Evolutionary conservation across 2,113 vertebrate genomes (phyloP).

Genomic region (Solenodon paradoxus): DNA sequence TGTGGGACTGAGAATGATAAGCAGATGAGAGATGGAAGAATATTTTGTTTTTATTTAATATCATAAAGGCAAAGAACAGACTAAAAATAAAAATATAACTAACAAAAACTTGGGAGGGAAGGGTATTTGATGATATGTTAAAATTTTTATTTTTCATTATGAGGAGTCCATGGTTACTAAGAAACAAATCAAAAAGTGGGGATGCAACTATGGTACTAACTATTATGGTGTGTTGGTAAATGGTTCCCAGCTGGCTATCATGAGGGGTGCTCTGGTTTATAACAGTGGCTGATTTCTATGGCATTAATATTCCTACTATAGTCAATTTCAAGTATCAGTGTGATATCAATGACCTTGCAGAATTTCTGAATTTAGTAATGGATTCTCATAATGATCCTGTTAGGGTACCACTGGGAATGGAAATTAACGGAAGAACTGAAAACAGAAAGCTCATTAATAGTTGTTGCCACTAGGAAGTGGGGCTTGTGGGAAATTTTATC

Average conservation of each 20-base stretch:
- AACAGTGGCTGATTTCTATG: background rate
- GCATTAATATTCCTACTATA: background rate
- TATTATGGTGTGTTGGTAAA: background rate
- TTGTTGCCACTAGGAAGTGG: background rate
- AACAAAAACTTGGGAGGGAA: background rate
- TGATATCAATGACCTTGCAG: background rate
- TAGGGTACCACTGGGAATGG: background rate
- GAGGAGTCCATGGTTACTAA: background rate
- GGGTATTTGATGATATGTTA: background rate
- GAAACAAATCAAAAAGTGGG: background rate
- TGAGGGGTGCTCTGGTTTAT: background rate
- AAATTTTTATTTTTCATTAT: background rate
- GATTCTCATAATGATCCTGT: background rate
- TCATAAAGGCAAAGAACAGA: background rate
- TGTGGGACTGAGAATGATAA: background rate
- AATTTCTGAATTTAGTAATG: background rate
- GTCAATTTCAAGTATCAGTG: background rate
- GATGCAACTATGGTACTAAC: background rate
- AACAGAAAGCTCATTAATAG: background rate
- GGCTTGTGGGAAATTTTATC: background rate
- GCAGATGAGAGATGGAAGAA: background rate
- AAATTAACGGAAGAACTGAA: background rate
- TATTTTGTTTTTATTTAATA: background rate
- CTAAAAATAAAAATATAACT: background rate
- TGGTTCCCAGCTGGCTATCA: background rate